A percentile compares a stretch with the other conserved stretches of the same genome.
Conservation (phyloP, 2,797 vertebrate genomes). For the Melanotaenia nigrans region DNA sequence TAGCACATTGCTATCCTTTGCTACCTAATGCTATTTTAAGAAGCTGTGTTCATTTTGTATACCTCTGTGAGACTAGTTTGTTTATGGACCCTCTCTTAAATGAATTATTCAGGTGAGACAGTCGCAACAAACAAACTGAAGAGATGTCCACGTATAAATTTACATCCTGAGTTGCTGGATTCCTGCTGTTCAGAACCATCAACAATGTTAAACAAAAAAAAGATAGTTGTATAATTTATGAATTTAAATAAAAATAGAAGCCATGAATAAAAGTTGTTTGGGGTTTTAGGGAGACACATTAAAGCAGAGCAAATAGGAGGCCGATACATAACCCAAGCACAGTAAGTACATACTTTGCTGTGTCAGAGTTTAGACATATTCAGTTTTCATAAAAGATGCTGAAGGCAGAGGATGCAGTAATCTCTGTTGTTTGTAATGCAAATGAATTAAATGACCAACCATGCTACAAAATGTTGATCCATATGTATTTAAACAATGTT, state of each 20-base stretch:
- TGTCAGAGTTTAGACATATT: not conserved
- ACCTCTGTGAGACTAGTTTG: too few relatives aligned
- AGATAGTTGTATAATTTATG: not conserved
- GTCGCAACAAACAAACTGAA: too few relatives aligned
- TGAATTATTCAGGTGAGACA: not conserved
- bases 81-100: not conserved
- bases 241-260: not conserved
- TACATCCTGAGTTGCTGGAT: too few relatives aligned
- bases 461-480: not conserved
- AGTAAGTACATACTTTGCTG: not conserved
- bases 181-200: too few relatives aligned
- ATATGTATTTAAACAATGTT: not conserved
- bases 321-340: not conserved
- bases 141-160: too few relatives aligned
- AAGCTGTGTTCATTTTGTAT: too few relatives aligned
- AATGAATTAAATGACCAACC: not conserved
- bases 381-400: not conserved
- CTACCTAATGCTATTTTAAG: too few relatives aligned
- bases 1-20: too few relatives aligned
- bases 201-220: not conserved
- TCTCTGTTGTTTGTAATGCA: not conserved
- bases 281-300: not conserved
- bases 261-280: not conserved
- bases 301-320: not conserved
- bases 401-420: not conserved